Base-by-base conservation (phyloP, 2,888 invertebrate species). In the Arrhopalites spinosus region DNA sequence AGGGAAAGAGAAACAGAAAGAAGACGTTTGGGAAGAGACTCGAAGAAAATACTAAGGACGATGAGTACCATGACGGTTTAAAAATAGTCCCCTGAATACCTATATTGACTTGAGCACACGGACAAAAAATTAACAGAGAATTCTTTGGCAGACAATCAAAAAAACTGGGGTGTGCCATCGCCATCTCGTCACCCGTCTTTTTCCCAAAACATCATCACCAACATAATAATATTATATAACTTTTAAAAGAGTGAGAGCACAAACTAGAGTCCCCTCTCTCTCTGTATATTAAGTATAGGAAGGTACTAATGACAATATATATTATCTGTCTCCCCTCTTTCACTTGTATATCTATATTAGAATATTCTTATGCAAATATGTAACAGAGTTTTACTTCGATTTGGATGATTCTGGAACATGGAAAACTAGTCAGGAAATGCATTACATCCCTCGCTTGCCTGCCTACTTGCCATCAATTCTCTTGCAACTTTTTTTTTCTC, bases 111-210 rank as follows among this genome's bases (percentile, higher is more conserved):
- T 56, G 23, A 70, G 56, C 70, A 70, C 70, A 70, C 70, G 70
- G 70, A 70, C 56, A 70, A 70, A 70, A 70, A 70, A 68, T 50
- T 68, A 50, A 67, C 67, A 67, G 67, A 69, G 45, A 56, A 56
- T 70, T 70, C 70, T 43, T 74, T 74, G 74, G 74, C 74, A 53
- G 50, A 67, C 64, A 56, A 50, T 67, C 74, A 74, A 74, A 74
- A 73, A 74, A 74, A 68, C 74, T 74, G 53, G 74, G 74, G 74
- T 74, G 74, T 74, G 74, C 59, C 74, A 27, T 68, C 56, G 59
- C 68, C 63, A 45, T 73, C 43, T 68, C 68, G 68, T 68, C 68
- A 68, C 68, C 68, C 68, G 68, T 68, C 68, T 68, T 68, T 50
- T 68, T 50, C 47, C 36, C 30, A 66, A 66, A 66, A 59, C 23